phyloP scores from a whole-genome alignment of 2,888 invertebrate genomes.

The Encarsia formosa region DNA sequence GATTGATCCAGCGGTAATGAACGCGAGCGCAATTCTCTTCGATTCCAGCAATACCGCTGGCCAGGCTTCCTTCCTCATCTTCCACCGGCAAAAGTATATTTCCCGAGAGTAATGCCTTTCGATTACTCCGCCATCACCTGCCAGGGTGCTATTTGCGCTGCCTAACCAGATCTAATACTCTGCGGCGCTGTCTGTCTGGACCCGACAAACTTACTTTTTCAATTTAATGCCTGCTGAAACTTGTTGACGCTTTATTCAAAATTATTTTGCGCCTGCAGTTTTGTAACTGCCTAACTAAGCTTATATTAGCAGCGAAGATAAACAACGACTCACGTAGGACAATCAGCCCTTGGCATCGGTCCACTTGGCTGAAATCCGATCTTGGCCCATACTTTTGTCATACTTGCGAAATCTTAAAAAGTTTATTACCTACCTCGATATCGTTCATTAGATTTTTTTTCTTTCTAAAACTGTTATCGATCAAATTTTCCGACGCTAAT shows the following conservation, averaged over 20 bases:
- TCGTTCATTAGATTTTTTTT: too few species aligned
- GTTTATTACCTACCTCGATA: too few species aligned
- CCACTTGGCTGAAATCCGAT: slow-evolving; percentile 14
- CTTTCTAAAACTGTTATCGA: too few species aligned
- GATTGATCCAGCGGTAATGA: slow-evolving; percentile 22
- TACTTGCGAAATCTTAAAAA: too few species aligned
- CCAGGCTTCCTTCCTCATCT: background rate
- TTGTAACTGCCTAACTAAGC: background rate
- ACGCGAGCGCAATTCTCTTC: slow-evolving; percentile 15
- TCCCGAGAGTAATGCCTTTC: slow-evolving; percentile 28
- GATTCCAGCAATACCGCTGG: background rate
- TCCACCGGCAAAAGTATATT: slow-evolving; percentile 18
- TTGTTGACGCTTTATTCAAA: too few species aligned
- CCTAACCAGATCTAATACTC: too few species aligned
- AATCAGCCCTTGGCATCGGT: slow-evolving; percentile 20
- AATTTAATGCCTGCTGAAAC: too few species aligned
- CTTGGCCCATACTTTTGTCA: slow-evolving; percentile 8
- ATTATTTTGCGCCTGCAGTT: too few species aligned
- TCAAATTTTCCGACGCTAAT: too few species aligned
- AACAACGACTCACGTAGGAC: slow-evolving; percentile 17
- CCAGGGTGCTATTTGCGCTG: too few species aligned
- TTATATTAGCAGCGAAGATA: slow-evolving; percentile 21
- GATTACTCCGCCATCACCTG: slow-evolving; percentile 24
- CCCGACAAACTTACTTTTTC: too few species aligned
- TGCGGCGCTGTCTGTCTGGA: too few species aligned